Conservation (phyloP, 1,140 invertebrate species). For the Zaprionus tsacasi region DNA sequence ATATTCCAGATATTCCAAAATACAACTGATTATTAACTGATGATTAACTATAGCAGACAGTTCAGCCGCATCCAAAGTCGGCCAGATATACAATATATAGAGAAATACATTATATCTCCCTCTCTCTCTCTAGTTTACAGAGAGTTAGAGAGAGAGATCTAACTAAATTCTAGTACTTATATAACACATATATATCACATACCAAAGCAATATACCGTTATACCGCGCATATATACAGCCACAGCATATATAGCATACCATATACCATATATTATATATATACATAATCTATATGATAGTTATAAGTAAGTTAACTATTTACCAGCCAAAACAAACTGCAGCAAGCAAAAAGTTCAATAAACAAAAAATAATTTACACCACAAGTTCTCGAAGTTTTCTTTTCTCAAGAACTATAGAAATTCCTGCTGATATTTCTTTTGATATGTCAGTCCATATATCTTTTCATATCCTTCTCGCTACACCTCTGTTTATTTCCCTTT, state of each 20-base stretch:
- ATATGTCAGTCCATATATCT: too few relatives aligned
- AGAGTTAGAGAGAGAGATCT: neutral
- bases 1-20: constrained; percentile 35
- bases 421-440: too few relatives aligned
- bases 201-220: constrained; percentile 36
- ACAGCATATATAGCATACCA: constrained; percentile 2
- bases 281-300: constrained; percentile 39
- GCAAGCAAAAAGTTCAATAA: constrained; percentile 62
- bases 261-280: neutral
- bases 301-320: constrained; percentile 67
- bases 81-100: constrained; percentile 1
- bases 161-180: constrained; percentile 13
- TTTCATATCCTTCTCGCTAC: too few relatives aligned
- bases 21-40: constrained; percentile 32
- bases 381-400: neutral
- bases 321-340: constrained; percentile 53
- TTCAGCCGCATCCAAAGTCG: neutral
- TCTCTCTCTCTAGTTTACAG: neutral
- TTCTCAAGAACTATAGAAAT: neutral
- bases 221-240: neutral
- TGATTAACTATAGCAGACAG: constrained; percentile 5
- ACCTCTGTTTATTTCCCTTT: too few relatives aligned
- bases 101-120: neutral
- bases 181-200: neutral
- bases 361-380: constrained; percentile 79